Conservation (phyloP, 2,797 vertebrate species). For the Artibeus jamaicensis region DNA sequence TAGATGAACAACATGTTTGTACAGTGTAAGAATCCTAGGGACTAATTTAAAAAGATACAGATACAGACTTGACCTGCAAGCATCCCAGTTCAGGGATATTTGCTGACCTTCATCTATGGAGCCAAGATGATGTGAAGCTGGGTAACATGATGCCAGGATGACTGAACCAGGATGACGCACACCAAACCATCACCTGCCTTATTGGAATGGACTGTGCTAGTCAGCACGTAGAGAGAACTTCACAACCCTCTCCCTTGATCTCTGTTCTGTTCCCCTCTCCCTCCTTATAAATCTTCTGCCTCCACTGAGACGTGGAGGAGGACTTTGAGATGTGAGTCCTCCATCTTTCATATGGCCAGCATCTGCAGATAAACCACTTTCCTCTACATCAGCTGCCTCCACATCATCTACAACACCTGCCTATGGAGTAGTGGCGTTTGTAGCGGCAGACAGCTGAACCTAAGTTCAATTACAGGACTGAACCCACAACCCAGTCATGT, state of each 20-base stretch:
- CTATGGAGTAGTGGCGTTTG: background rate
- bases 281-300: background rate
- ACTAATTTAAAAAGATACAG: background rate
- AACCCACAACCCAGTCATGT: background rate
- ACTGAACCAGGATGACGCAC: background rate
- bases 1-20: background rate
- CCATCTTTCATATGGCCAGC: background rate
- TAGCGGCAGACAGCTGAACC: background rate
- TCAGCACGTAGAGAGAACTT: background rate
- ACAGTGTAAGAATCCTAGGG: background rate
- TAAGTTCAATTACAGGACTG: background rate
- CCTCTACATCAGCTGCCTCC: background rate
- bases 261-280: no score
- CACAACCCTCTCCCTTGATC: background rate
- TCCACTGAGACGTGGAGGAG: background rate
- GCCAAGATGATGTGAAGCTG: background rate
- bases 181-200: background rate
- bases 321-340: background rate
- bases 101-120: background rate
- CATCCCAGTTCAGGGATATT: background rate
- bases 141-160: background rate
- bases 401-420: background rate
- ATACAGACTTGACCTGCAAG: background rate
- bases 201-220: background rate
- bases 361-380: background rate